Conservation (phyloP, 2,888 invertebrate genomes). For the Eustalomyia histrio region DNA sequence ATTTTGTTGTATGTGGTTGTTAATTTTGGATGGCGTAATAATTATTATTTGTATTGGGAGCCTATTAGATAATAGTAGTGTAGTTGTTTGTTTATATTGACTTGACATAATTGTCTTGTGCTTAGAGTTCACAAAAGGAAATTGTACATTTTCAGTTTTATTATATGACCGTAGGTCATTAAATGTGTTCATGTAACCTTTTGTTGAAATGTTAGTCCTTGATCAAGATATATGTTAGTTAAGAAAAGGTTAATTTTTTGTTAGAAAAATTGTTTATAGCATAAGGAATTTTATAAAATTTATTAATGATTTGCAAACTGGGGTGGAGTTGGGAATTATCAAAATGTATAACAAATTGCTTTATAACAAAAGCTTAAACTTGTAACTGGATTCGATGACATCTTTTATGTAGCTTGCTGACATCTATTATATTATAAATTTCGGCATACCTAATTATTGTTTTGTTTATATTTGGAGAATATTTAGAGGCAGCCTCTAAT, state of each 20-base stretch:
- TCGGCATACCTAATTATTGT: too few relatives aligned
- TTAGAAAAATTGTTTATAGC: not conserved
- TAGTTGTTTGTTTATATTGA: slow-evolving; percentile 2
- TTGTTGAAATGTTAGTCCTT: slow-evolving; percentile 59
- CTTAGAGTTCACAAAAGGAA: slow-evolving; percentile 52
- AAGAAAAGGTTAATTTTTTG: slow-evolving; percentile 54
- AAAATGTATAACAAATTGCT: too few relatives aligned
- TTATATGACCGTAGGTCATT: slow-evolving; percentile 66
- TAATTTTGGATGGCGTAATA: slow-evolving; percentile 61
- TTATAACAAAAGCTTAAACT: too few relatives aligned
- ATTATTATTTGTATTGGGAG: slow-evolving; percentile 45
- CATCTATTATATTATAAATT: too few relatives aligned
- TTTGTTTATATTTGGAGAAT: too few relatives aligned
- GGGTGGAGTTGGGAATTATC: too few relatives aligned
- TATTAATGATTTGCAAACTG: too few relatives aligned
- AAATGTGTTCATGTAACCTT: slow-evolving; percentile 61
- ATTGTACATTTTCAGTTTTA: slow-evolving; percentile 49
- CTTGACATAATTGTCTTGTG: not conserved
- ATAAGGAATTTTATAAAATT: too few relatives aligned
- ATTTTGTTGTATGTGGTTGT: slow-evolving; percentile 42
- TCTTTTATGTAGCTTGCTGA: too few relatives aligned
- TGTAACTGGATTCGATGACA: too few relatives aligned
- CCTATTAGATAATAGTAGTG: slow-evolving; percentile 58
- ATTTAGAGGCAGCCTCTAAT: too few relatives aligned
- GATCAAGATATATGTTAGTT: slow-evolving; percentile 54